Evolutionary conservation across 2,113 vertebrate genomes (phyloP), one percentile per base, ranked within the genome.

Genomic region (Casuarius casuarius): DNA sequence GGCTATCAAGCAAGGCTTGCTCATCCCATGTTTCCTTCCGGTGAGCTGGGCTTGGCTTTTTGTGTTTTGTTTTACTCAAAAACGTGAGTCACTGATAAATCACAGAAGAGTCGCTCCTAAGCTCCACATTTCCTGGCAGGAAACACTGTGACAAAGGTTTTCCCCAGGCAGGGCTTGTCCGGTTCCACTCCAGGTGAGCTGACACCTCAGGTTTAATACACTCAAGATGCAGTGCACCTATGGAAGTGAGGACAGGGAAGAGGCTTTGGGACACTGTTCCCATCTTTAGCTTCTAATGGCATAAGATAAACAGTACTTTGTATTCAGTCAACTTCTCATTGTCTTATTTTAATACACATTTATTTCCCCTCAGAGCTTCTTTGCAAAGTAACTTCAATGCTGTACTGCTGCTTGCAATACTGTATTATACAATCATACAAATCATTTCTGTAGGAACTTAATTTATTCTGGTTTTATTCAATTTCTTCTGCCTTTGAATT

Each of bases 401-500:
- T 65, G 46, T n/a, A 63, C 35, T 44, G 23, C 38, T 28, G 38
- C 33, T 63, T 54, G 38, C 48, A 74, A 16, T 62, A 31, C 20
- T 65, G 10, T 28, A 5, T 9, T 46, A 81, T 44, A 67, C 9
- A 59, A 33, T 56, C 70, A 31, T 20, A 46, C 12, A 70, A 6
- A 9, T 61, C 28, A 59, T 83, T 77, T 21, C 77, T n/a, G 6
- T 21, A 48, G 3, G 48, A 54, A 84, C 25, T 65, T 77, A 25
- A 76, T 65, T 88, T 84, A 54, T 92, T 62, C 71, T 68, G 48
- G n/a, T 82, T 88, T 89, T 84, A 81, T 87, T 67, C 81, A 38
- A 74, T 84, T 91, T 91, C 29, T 82, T 92, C 66, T 89, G 31
- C 38, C 73, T 75, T 23, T 38, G 25, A 51, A 40, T 76, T 58